phyloP scores from a whole-genome alignment of 2,888 invertebrate genomes.

The Eustalomyia histrio region DNA sequence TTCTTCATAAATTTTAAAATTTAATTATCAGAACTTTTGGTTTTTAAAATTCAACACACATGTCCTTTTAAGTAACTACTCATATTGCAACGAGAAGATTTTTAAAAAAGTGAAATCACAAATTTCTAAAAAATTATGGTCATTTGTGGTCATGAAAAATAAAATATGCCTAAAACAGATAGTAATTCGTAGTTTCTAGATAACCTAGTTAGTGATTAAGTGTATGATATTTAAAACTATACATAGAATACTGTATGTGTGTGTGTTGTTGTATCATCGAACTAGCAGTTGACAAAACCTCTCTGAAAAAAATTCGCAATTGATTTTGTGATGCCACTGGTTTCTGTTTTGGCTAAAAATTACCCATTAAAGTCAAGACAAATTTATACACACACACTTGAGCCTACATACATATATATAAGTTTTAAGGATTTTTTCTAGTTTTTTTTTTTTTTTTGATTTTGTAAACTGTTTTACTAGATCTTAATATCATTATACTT shows the following conservation, averaged over 20 bases:
- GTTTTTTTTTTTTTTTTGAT: no score
- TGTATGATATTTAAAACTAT: neutral
- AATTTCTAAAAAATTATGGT: slow-evolving; percentile 17
- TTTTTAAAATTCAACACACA: no score
- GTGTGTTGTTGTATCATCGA: neutral
- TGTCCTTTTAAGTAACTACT: no score
- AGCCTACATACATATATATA: slow-evolving; percentile 8
- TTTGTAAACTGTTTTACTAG: neutral
- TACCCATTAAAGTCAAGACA: slow-evolving; percentile 48
- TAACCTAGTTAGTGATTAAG: slow-evolving; percentile 4
- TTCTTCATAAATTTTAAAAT: no score
- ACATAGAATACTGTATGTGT: neutral
- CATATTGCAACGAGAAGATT: neutral
- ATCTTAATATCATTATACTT: slow-evolving; percentile 16
- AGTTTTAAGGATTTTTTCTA: slow-evolving; percentile 10
- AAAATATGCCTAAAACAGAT: slow-evolving; percentile 3
- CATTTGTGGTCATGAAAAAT: slow-evolving; percentile 22
- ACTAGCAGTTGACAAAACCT: neutral
- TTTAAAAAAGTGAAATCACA: neutral
- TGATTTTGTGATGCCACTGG: slow-evolving; percentile 22
- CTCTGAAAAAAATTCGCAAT: slow-evolving; percentile 2
- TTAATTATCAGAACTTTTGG: no score
- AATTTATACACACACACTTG: slow-evolving; percentile 5
- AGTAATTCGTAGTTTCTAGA: slow-evolving; percentile 4
- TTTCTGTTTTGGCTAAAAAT: slow-evolving; percentile 19